Base-by-base conservation (phyloP, 2,797 vertebrate species). In the Microctenopoma steveboyesi region DNA sequence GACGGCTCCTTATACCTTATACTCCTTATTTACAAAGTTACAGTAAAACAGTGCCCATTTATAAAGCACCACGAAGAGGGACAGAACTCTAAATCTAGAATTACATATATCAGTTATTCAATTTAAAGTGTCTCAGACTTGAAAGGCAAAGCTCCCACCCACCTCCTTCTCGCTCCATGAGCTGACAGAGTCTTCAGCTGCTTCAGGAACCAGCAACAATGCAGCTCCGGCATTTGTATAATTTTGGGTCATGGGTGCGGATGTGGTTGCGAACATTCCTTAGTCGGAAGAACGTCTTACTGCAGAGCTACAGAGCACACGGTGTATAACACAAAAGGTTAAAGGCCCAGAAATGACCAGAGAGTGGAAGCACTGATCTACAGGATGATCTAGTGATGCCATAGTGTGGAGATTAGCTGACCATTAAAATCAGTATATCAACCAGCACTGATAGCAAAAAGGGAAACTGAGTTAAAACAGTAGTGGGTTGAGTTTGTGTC, bases 241-340 rank as follows among this genome's bases (percentile, higher is more conserved):
- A 88, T 80, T 93, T 94, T 73, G 93, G 92, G 82, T 94, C 93
- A 1, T 95, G 95, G 56, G 91, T 94, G 72, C 87, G 92, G 82
- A 95, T 94, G 88, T 95, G 95, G 80, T 90, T 94, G 65, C 91
- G 89, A 75, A 95, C 93, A 81, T 95, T 95, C 83, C 86, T 92
- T 84, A 93, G 91, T 82, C 93, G 90, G 84, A 94, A 95, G 90
- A 95, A 95, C 2, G 91, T 92, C 89, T 95, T 95, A 58, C 93
- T 94, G 91, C 95, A 95, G 86, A 95, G 90, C 95, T 95, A 30
- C 61, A 64, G 5, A 7, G 49, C 2, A 50, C 16, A 64, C 33
- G 56, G 52, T 40, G 10, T 33, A 7, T 1, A 25, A 25, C 18
- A 39, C 22, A 13, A 40, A 63, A 16, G 2, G 53, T 74, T 13